A percentile compares a stretch with the other conserved stretches of the same genome.
Conservation (phyloP, 2,888 invertebrate genomes). For the Apoda limacodes region DNA sequence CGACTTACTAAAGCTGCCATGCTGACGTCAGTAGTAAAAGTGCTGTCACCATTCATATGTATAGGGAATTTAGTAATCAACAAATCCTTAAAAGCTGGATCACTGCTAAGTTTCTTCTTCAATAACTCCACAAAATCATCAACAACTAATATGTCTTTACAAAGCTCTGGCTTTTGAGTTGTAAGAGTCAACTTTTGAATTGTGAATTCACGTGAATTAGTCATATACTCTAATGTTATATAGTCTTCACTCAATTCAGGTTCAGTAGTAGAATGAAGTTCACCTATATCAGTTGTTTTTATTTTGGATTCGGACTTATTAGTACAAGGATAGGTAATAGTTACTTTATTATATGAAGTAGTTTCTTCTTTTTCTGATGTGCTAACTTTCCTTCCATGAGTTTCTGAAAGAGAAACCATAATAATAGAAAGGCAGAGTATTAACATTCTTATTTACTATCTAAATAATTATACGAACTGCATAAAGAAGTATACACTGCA, state of each 20-base stretch:
- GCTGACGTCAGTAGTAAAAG: constrained; percentile 36
- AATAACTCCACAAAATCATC: constrained; percentile 49
- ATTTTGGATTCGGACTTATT: too few species aligned
- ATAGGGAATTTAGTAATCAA: constrained; percentile 25
- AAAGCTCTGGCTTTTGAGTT: constrained; percentile 25
- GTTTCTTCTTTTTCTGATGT: too few species aligned
- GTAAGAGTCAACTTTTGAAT: constrained; percentile 23
- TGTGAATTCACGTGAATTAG: constrained; percentile 34
- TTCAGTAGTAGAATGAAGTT: too few species aligned
- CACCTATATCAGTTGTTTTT: too few species aligned
- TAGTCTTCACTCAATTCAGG: too few species aligned
- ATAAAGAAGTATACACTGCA: constrained; percentile 30
- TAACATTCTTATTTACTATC: too few species aligned
- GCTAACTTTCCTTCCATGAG: too few species aligned
- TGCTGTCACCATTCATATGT: constrained; percentile 25
- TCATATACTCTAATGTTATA: constrained; percentile 45
- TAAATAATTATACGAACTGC: constrained; percentile 29
- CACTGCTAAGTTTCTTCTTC: constrained; percentile 45
- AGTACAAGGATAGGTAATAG: too few species aligned
- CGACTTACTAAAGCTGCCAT: constrained; percentile 44
- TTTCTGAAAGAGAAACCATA: constrained; percentile 1
- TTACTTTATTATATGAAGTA: too few species aligned
- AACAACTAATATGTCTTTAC: constrained; percentile 39
- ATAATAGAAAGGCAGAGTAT: too few species aligned
- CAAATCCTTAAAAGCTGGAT: constrained; percentile 42